Percentiles rank a stretch among this genome's conserved stretches.
These are phyloP conservation scores for Tubiluchus corallicola DNA, from an alignment of 2,888 invertebrate species.

Conservation along the genomic window DNA sequence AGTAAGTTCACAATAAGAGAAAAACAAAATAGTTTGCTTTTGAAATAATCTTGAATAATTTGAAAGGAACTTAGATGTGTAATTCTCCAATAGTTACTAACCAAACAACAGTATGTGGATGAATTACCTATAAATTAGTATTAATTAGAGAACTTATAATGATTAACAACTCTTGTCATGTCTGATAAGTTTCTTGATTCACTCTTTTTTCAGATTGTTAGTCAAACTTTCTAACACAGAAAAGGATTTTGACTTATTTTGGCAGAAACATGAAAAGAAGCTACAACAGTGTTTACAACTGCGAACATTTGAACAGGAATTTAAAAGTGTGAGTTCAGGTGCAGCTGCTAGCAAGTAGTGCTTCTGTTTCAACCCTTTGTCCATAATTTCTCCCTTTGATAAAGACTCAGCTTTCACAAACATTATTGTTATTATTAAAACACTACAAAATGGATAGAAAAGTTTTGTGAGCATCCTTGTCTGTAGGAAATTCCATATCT, in stretches of 20 bases:
- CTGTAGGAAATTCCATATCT: too few species aligned
- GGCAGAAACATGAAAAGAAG: constrained; percentile 68
- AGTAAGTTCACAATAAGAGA: too few species aligned
- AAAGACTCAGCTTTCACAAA: too few species aligned
- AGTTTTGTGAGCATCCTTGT: too few species aligned
- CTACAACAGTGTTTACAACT: constrained; percentile 74
- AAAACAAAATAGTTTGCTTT: too few species aligned
- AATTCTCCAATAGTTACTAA: neutral
- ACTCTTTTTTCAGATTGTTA: constrained; percentile 43
- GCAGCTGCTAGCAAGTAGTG: neutral
- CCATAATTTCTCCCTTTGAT: too few species aligned
- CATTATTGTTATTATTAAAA: too few species aligned
- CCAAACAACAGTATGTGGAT: neutral
- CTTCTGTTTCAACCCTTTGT: too few species aligned
- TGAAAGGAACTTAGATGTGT: too few species aligned
- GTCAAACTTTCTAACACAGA: constrained; percentile 87
- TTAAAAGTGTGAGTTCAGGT: constrained; percentile 46
- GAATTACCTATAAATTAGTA: neutral
- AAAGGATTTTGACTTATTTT: constrained; percentile 78
- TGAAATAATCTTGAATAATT: too few species aligned
- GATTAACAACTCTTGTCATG: neutral
- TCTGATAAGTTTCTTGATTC: too few species aligned
- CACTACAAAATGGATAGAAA: too few species aligned
- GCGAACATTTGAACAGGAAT: constrained; percentile 82
- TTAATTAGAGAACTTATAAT: constrained; percentile 2